Evolutionary conservation across 1,140 invertebrate species (phyloP).

Genomic region (Hyles vespertilio): DNA sequence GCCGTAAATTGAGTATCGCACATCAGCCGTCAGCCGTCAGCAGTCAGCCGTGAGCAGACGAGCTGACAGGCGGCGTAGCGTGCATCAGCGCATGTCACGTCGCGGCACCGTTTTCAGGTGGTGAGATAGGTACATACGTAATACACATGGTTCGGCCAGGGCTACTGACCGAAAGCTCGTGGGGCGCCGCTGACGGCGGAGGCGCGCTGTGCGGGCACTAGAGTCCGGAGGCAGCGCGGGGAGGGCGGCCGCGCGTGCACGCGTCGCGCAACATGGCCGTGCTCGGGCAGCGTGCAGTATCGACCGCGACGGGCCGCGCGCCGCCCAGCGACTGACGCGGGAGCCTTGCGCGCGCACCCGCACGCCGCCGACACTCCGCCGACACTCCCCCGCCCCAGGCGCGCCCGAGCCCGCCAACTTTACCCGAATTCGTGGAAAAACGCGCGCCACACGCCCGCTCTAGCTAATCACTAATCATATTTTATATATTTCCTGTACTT

Average conservation of each 20-base stretch:
- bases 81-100: background rate
- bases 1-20: too few relatives aligned
- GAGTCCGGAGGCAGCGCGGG: slow-evolving; percentile 44
- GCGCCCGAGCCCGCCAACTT: slow-evolving; percentile 19
- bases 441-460: slow-evolving; percentile 11
- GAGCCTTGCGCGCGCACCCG: slow-evolving; percentile 62
- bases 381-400: slow-evolving; percentile 7
- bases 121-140: background rate
- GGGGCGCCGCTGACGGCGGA: slow-evolving; percentile 23
- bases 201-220: slow-evolving; percentile 32
- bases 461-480: too few relatives aligned
- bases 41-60: background rate
- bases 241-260: slow-evolving; percentile 46
- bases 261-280: slow-evolving; percentile 56
- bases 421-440: slow-evolving; percentile 9
- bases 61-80: background rate
- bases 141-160: slow-evolving; percentile 6
- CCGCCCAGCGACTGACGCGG: slow-evolving; percentile 70
- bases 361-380: slow-evolving; percentile 10
- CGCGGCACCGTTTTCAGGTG: background rate
- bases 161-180: slow-evolving; percentile 48
- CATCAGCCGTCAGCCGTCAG: background rate
- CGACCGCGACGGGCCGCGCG: slow-evolving; percentile 66
- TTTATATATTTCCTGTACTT: too few relatives aligned
- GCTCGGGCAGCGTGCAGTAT: slow-evolving; percentile 54